Conservation (phyloP, 2,888 invertebrate genomes). For the Acanthacorydalis orientalis region DNA sequence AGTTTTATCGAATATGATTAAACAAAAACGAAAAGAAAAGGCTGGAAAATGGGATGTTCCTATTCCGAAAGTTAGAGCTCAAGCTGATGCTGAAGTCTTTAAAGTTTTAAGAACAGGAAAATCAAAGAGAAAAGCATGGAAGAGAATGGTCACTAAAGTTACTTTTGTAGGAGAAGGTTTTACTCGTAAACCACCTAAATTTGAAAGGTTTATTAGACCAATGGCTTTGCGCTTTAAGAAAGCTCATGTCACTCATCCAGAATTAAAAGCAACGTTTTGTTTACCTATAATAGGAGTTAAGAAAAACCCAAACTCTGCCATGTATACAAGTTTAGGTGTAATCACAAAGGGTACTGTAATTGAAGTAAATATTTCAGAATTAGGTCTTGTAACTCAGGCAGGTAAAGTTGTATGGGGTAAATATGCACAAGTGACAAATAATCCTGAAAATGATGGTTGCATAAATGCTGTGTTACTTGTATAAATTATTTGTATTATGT, state of each 20-base stretch:
- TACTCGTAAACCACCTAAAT: slow-evolving; percentile 97
- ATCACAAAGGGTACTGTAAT: slow-evolving; percentile 97
- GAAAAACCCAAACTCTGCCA: slow-evolving; percentile 93
- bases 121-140: slow-evolving; percentile 91
- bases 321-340: slow-evolving; percentile 94
- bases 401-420: slow-evolving; percentile 99
- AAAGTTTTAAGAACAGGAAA: slow-evolving; percentile 85
- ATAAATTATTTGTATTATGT: slow-evolving; percentile 27
- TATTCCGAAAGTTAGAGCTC: slow-evolving; percentile 92
- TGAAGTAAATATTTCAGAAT: slow-evolving; percentile 95
- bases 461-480: slow-evolving; percentile 96
- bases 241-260: slow-evolving; percentile 98
- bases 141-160: slow-evolving; percentile 97
- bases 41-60: slow-evolving; percentile 99
- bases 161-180: slow-evolving; percentile 96
- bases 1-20: slow-evolving; percentile 96
- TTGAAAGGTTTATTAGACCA: slow-evolving; percentile 94
- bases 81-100: slow-evolving; percentile 94
- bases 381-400: slow-evolving; percentile 95
- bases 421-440: slow-evolving; percentile 98
- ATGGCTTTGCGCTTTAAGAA: slow-evolving; percentile 94
- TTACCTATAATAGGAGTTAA: slow-evolving; percentile 97
- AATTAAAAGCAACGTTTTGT: slow-evolving; percentile 93
- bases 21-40: slow-evolving; percentile 98
- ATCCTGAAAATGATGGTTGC: slow-evolving; percentile 99